Percentiles rank a stretch among this genome's conserved stretches.
phyloP scores from a whole-genome alignment of 2,113 vertebrate genomes.

The Onychostruthus taczanowskii region DNA sequence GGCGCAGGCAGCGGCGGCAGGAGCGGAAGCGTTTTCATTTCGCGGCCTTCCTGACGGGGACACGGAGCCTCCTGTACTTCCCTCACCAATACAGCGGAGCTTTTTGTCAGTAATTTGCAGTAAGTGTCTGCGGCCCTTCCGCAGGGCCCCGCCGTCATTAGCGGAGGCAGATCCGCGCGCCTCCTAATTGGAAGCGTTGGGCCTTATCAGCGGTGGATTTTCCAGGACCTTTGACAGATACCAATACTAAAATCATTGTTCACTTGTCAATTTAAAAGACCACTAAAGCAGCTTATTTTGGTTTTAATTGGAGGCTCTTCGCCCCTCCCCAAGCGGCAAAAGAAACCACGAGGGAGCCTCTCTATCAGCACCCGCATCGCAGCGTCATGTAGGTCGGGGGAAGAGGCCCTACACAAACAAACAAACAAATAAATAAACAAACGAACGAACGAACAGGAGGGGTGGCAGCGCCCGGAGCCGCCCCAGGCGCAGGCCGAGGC shows the following conservation, averaged over 20 bases:
- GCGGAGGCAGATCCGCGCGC: conserved; percentile 86
- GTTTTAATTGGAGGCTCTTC: conserved; percentile 94
- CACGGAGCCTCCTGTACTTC: conserved; percentile 82
- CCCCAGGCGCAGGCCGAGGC: conserved; percentile 57
- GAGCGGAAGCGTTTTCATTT: conserved; percentile 79
- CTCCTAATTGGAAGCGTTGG: conserved; percentile 99
- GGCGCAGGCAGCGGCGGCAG: conserved; percentile 64
- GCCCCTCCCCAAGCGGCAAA: conserved; percentile 68
- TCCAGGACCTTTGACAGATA: conserved; percentile 98
- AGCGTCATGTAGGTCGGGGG: conserved; percentile 76
- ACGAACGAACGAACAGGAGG: not conserved
- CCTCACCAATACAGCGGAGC: conserved; percentile 92
- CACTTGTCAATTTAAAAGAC: conserved; percentile 99
- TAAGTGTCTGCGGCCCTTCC: conserved; percentile 93
- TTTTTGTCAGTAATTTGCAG: conserved; percentile 99
- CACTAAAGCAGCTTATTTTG: conserved; percentile 95
- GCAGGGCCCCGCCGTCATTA: conserved; percentile 96
- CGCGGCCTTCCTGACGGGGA: conserved; percentile 87
- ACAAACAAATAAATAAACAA: conserved; percentile 30
- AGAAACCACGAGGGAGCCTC: conserved; percentile 28
- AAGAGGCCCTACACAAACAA: conserved; percentile 55
- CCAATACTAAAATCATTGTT: conserved; percentile 99
- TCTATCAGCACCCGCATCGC: conserved; percentile 37
- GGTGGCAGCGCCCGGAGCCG: conserved; percentile 65
- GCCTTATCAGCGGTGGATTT: conserved; percentile 99